phyloP scores from a whole-genome alignment of 2,888 invertebrate species.

The Drepana falcataria region DNA sequence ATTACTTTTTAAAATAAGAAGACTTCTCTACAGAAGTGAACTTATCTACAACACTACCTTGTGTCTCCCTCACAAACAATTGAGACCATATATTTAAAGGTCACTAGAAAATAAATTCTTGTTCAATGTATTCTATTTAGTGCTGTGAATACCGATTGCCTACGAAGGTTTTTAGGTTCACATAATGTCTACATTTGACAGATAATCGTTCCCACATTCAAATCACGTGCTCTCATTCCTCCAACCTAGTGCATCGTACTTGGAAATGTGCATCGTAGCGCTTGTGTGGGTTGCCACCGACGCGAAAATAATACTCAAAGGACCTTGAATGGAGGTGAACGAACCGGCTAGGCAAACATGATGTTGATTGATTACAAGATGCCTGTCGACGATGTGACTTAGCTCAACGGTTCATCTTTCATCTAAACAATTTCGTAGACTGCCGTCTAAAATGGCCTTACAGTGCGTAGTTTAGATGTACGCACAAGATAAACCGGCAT shows the following conservation, averaged over 20 bases:
- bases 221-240: constrained; percentile 69
- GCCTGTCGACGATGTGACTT: constrained; percentile 30
- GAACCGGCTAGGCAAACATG: constrained; percentile 56
- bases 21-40: too few relatives aligned
- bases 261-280: constrained; percentile 62
- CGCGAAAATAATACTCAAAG: constrained; percentile 54
- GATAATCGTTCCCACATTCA: constrained; percentile 58
- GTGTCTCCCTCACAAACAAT: too few relatives aligned
- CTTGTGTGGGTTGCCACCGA: constrained; percentile 56
- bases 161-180: constrained; percentile 18
- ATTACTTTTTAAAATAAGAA: too few relatives aligned
- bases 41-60: too few relatives aligned
- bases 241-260: constrained; percentile 68
- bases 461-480: constrained; percentile 51
- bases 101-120: too few relatives aligned
- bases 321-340: constrained; percentile 68
- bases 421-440: constrained; percentile 11
- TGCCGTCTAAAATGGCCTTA: constrained; percentile 24
- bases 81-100: too few relatives aligned
- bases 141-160: too few relatives aligned
- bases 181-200: constrained; percentile 58
- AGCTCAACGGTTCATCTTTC: constrained; percentile 26
- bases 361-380: constrained; percentile 54
- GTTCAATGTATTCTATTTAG: too few relatives aligned
- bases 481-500: constrained; percentile 48